Conservation (phyloP, 2,113 vertebrate species). For the Crotalus horridus region DNA sequence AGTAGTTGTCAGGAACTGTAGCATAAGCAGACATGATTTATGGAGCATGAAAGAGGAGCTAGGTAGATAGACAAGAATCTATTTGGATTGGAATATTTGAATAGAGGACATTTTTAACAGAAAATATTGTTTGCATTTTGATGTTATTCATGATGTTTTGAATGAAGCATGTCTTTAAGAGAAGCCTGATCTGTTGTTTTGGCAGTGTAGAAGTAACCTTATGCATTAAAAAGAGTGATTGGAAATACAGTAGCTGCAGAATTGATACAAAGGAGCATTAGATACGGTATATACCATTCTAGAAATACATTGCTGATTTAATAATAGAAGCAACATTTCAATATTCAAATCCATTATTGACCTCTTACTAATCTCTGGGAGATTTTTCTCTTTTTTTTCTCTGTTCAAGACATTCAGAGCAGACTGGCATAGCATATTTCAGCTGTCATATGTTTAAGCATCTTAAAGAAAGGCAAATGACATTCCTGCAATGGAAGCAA, state of each 20-base stretch:
- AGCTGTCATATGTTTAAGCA: neutral
- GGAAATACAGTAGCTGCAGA: conserved; percentile 40
- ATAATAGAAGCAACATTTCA: conserved; percentile 44
- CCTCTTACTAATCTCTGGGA: conserved; percentile 54
- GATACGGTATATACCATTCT: neutral
- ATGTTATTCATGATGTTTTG: conserved; percentile 31
- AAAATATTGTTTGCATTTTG: neutral
- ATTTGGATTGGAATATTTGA: neutral
- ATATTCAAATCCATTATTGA: conserved; percentile 54
- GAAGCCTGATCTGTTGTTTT: conserved; percentile 50
- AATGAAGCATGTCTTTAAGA: conserved; percentile 13
- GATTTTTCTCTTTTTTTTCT: conserved; percentile 52
- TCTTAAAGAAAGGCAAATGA: neutral
- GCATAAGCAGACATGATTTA: conserved; percentile 20
- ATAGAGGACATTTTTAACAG: neutral
- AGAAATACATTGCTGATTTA: conserved; percentile 37
- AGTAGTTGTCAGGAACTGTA: neutral
- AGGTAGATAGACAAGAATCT: neutral
- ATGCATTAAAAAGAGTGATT: conserved; percentile 32
- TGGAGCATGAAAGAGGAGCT: neutral
- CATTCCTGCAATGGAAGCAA: neutral
- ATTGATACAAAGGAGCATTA: conserved; percentile 24
- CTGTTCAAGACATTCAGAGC: conserved; percentile 25
- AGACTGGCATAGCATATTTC: conserved; percentile 18
- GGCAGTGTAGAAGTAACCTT: conserved; percentile 39